Conservation (phyloP, 1,140 invertebrate genomes). For the Meloidogyne floridensis region DNA sequence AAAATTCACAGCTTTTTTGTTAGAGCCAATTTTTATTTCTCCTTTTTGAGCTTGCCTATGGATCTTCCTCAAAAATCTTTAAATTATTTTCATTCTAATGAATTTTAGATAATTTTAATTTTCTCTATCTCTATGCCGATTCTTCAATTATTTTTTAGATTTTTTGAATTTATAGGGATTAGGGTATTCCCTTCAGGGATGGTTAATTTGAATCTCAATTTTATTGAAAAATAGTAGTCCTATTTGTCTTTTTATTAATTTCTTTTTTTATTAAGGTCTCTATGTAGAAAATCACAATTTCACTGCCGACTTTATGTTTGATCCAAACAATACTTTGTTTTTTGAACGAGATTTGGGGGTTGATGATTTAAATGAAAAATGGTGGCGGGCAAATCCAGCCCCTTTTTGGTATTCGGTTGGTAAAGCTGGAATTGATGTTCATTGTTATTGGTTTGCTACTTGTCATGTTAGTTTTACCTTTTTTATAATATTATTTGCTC, state of each 20-base stretch:
- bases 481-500: too few species aligned
- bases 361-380: conserved; percentile 57
- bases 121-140: too few species aligned
- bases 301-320: conserved; percentile 63
- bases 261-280: conserved; percentile 50
- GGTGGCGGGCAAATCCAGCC: conserved; percentile 55
- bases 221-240: too few species aligned
- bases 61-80: too few species aligned
- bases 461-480: conserved; percentile 57
- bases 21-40: conserved; percentile 24
- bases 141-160: too few species aligned
- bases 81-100: too few species aligned
- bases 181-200: too few species aligned
- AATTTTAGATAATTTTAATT: too few species aligned
- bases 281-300: conserved; percentile 66
- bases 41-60: neutral
- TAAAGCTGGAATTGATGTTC: conserved; percentile 60
- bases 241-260: neutral
- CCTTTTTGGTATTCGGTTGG: conserved; percentile 60
- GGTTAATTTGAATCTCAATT: too few species aligned
- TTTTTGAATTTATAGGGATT: too few species aligned
- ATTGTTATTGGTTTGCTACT: conserved; percentile 65
- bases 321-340: conserved; percentile 48
- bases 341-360: conserved; percentile 61
- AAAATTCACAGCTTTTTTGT: too few species aligned